phyloP scores from a whole-genome alignment of 2,797 vertebrate genomes.

The Hozukius guyotensis region DNA sequence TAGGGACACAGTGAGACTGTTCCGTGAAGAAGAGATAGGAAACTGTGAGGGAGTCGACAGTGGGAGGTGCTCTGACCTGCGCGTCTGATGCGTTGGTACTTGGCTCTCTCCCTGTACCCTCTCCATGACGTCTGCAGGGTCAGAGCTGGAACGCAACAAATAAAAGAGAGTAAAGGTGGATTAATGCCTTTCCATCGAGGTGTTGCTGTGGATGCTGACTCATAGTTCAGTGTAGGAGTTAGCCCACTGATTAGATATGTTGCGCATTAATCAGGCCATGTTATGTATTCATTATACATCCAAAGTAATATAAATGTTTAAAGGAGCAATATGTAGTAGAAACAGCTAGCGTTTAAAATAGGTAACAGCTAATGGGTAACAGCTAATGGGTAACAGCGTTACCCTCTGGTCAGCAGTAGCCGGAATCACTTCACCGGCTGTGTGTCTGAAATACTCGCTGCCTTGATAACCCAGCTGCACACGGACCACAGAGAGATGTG shows the following conservation, averaged over 20 bases:
- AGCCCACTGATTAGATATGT: not conserved
- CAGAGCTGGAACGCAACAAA: constrained; percentile 82
- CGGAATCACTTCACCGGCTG: too few species aligned
- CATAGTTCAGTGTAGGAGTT: not conserved
- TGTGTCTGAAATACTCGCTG: too few species aligned
- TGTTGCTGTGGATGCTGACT: not conserved
- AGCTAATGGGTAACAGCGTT: too few species aligned
- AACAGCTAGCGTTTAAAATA: too few species aligned
- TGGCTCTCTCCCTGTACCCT: constrained; percentile 92
- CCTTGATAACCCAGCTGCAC: too few species aligned
- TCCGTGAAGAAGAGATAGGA: not conserved
- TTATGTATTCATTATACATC: not conserved
- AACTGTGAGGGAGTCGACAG: not conserved
- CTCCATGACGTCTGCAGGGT: constrained; percentile 93
- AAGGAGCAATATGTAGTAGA: not conserved
- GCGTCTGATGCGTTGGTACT: constrained; percentile 89
- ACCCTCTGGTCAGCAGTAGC: too few species aligned
- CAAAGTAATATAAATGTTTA: not conserved
- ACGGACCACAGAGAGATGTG: too few species aligned
- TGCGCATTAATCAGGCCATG: not conserved
- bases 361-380: too few species aligned
- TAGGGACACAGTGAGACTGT: not conserved
- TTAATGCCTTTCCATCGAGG: not conserved
- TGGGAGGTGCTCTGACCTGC: constrained; percentile 82
- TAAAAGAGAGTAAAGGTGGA: constrained; percentile 8